These are phyloP conservation scores for Sitta carolinensis DNA, from an alignment of 2,797 vertebrate genomes.

Conservation along the genomic window DNA sequence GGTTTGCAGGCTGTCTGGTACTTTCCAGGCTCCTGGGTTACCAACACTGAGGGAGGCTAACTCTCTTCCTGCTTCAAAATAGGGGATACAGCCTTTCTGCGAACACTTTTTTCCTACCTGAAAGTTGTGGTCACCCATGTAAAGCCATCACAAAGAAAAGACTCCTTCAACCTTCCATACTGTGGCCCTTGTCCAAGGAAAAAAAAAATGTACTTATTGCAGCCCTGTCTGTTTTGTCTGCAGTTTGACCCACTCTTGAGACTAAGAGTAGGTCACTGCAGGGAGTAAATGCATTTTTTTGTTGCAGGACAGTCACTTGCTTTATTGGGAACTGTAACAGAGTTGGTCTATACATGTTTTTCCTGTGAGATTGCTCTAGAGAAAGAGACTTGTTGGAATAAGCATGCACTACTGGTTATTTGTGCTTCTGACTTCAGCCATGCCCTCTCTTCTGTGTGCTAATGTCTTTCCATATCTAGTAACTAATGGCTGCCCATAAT, in stretches of 20 bases:
- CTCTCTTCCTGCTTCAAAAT: background rate
- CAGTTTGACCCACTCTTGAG: background rate
- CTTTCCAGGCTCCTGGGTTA: background rate
- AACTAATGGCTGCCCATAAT: background rate
- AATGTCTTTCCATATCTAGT: background rate
- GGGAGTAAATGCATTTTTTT: background rate
- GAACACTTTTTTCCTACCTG: background rate
- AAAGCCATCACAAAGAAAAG: background rate
- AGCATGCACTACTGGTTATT: background rate
- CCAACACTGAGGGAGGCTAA: background rate
- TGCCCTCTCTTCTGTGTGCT: background rate
- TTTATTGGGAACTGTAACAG: background rate
- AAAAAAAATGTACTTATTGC: background rate
- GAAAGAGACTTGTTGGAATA: background rate
- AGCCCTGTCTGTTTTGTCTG: background rate
- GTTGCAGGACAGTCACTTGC: background rate
- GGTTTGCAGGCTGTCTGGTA: conserved; percentile 10
- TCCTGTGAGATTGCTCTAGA: background rate
- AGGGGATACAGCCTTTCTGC: background rate
- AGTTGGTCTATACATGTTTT: background rate
- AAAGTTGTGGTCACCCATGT: background rate
- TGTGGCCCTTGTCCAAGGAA: background rate
- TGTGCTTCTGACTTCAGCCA: background rate
- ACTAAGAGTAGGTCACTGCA: background rate
- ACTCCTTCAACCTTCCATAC: background rate